Evolutionary conservation across 2,797 vertebrate genomes (phyloP).

Genomic region (Lophius americanus): DNA sequence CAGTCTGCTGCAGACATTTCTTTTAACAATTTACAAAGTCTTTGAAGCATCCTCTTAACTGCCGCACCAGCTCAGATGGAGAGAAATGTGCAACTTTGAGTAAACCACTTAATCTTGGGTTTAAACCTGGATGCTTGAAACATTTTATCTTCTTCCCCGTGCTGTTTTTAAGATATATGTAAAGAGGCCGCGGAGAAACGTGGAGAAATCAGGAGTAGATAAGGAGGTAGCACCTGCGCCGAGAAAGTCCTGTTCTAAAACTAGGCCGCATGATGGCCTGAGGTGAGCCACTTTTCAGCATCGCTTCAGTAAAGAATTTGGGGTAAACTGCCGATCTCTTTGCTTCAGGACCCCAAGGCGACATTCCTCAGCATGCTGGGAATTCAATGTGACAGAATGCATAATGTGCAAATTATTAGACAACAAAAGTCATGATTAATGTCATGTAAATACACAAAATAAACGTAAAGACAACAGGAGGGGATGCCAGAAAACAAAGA

Average conservation of each 20-base stretch:
- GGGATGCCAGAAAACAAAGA: neutral
- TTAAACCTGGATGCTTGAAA: neutral
- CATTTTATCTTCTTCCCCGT: neutral
- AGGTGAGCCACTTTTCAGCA: neutral
- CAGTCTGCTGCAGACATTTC: slow-evolving; percentile 19
- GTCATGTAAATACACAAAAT: too few species aligned
- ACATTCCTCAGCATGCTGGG: neutral
- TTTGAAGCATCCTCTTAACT: slow-evolving; percentile 9
- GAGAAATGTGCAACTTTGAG: neutral
- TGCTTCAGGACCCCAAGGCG: neutral
- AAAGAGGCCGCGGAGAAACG: slow-evolving; percentile 17
- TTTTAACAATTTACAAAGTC: neutral
- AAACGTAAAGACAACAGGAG: neutral
- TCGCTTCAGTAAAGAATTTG: neutral
- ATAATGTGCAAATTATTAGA: neutral
- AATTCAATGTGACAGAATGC: neutral
- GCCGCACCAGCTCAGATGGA: neutral
- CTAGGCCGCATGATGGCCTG: neutral
- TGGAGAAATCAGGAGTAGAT: neutral
- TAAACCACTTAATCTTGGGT: neutral
- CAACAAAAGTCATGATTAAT: too few species aligned
- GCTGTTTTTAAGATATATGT: neutral
- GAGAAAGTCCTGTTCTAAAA: slow-evolving; percentile 2
- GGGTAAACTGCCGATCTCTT: neutral
- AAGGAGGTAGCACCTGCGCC: neutral